Conservation (phyloP, 2,113 vertebrate genomes). For the Gnathonemus longibarbis region DNA sequence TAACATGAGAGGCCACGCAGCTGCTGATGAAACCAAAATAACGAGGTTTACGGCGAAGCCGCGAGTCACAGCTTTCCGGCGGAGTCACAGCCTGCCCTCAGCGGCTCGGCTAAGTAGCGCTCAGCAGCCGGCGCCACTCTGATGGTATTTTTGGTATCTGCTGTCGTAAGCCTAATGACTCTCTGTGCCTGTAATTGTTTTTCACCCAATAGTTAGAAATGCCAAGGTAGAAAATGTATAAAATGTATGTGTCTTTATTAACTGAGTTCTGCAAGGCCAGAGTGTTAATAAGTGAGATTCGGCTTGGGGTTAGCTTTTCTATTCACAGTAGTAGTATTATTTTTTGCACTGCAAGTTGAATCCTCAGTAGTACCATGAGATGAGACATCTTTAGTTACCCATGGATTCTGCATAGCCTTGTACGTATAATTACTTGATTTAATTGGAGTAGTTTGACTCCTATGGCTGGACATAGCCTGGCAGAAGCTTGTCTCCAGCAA, state of each 20-base stretch:
- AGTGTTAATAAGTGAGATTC: not conserved
- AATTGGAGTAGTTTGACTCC: not conserved
- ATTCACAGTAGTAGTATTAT: not conserved
- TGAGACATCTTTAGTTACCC: not conserved
- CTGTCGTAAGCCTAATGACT: not conserved
- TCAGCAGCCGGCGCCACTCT: not conserved
- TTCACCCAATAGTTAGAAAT: not conserved
- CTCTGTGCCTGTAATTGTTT: not conserved
- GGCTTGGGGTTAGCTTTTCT: not conserved
- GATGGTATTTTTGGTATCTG: not conserved
- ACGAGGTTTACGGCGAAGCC: not conserved
- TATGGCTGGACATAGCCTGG: not conserved
- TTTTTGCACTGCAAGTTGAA: not conserved
- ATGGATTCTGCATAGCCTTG: not conserved
- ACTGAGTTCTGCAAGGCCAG: not conserved
- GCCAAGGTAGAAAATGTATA: not conserved
- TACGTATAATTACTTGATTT: not conserved
- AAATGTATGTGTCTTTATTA: not conserved
- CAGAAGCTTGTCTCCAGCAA: not conserved
- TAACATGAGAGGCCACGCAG: not conserved
- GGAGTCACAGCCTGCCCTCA: not conserved
- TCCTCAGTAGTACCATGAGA: not conserved
- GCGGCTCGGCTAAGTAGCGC: not conserved
- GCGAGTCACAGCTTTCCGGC: not conserved
- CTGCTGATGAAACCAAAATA: not conserved